A percentile compares a stretch with the other conserved stretches of the same genome.
Conservation (phyloP, 2,113 vertebrate species). For the Heptranchias perlo region DNA sequence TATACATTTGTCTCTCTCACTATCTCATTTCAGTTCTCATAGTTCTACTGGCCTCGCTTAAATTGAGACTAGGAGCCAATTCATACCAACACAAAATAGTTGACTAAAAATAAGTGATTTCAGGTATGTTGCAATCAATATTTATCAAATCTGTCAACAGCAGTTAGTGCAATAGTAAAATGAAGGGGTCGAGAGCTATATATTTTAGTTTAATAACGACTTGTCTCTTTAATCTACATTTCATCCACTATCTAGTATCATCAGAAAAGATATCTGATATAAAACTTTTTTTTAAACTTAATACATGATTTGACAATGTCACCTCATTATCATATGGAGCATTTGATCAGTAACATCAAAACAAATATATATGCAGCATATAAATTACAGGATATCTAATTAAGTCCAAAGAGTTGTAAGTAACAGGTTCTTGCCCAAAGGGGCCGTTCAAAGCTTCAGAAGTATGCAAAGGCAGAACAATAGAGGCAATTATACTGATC, state of each 20-base stretch:
- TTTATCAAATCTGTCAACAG: not conserved
- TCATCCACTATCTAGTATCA: not conserved
- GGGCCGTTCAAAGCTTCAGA: not conserved
- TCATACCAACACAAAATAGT: not conserved
- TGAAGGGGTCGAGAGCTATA: not conserved
- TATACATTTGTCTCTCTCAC: not conserved
- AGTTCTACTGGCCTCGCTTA: not conserved
- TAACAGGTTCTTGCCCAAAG: not conserved
- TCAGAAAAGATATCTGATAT: not conserved
- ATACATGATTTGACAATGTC: not conserved
- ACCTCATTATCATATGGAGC: not conserved
- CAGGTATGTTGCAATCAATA: not conserved
- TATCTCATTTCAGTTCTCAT: not conserved
- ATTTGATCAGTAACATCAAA: not conserved
- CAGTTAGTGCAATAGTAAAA: not conserved
- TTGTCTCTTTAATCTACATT: not conserved
- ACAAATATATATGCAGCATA: not conserved
- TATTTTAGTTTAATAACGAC: not conserved
- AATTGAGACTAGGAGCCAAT: not conserved
- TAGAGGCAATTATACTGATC: not conserved
- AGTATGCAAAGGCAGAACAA: not conserved
- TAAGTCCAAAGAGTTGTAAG: not conserved
- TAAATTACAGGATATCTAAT: slow-evolving; percentile 5
- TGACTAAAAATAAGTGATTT: not conserved
- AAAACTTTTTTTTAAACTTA: not conserved